These are phyloP conservation scores for Amorpha juglandis DNA, from an alignment of 2,888 invertebrate species.

Conservation along the genomic window DNA sequence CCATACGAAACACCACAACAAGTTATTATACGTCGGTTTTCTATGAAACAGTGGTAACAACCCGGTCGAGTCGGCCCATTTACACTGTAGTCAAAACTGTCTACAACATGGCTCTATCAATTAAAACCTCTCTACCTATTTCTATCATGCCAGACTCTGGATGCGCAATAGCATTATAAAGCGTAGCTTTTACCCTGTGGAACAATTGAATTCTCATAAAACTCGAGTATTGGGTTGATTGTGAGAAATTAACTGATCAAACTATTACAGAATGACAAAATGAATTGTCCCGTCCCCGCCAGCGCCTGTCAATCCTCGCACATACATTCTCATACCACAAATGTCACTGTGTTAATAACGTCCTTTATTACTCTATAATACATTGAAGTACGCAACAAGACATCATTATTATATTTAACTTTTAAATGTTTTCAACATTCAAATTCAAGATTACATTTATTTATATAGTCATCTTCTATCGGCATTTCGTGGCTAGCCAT, in stretches of 20 bases:
- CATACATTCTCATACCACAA: background rate
- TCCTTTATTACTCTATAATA: background rate
- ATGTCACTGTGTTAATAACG: constrained; percentile 16
- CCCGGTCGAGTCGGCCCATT: too few relatives aligned
- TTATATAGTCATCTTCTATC: too few relatives aligned
- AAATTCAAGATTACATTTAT: too few relatives aligned
- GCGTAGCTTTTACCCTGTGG: background rate
- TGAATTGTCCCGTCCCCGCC: constrained; percentile 15
- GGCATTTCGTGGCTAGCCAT: background rate
- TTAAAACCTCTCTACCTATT: too few relatives aligned
- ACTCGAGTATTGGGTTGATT: constrained; percentile 9
- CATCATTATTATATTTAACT: background rate
- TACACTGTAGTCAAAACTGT: too few relatives aligned
- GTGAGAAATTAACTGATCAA: constrained; percentile 13
- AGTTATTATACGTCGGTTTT: too few relatives aligned
- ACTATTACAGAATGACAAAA: background rate
- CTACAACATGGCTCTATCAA: too few relatives aligned
- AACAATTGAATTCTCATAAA: background rate
- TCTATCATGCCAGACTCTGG: too few relatives aligned
- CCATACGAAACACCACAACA: too few relatives aligned
- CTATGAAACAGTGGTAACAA: too few relatives aligned
- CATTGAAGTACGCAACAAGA: background rate
- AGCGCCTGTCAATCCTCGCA: background rate
- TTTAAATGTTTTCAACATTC: too few relatives aligned
- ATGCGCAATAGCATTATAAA: background rate